phyloP scores from a whole-genome alignment of 1,140 invertebrate genomes.

The Drosophila simulans region DNA sequence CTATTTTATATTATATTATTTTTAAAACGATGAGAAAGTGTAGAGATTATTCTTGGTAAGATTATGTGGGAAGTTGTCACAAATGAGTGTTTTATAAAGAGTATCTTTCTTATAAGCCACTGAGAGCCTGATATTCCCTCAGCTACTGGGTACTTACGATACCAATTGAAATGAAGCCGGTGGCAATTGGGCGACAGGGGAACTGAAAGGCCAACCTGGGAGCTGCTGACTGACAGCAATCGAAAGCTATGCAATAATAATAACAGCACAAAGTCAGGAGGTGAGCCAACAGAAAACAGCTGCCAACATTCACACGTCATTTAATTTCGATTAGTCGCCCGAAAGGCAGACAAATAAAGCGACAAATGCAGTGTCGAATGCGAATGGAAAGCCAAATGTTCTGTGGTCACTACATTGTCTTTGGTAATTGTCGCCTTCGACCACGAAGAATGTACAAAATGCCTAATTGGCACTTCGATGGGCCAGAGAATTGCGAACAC shows the following conservation, averaged over 20 bases:
- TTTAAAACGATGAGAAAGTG: too few relatives aligned
- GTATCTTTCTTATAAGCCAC: too few relatives aligned
- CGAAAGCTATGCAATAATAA: slow-evolving; percentile 67
- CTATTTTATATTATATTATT: too few relatives aligned
- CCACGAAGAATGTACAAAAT: slow-evolving; percentile 66
- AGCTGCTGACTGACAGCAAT: slow-evolving; percentile 36
- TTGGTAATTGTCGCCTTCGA: slow-evolving; percentile 68
- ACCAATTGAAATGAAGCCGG: slow-evolving; percentile 56
- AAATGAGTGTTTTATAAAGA: too few relatives aligned
- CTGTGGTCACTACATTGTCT: slow-evolving; percentile 53
- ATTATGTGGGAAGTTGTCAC: too few relatives aligned
- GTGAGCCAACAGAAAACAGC: slow-evolving; percentile 49
- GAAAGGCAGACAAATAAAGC: slow-evolving; percentile 57
- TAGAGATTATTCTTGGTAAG: too few relatives aligned
- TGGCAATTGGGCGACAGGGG: slow-evolving; percentile 56
- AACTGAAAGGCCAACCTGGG: slow-evolving; percentile 8
- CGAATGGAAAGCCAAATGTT: slow-evolving; percentile 50
- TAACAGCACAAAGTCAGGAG: slow-evolving; percentile 25
- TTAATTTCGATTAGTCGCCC: slow-evolving; percentile 77
- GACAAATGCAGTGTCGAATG: slow-evolving; percentile 44
- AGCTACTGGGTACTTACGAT: slow-evolving; percentile 11
- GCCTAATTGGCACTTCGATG: slow-evolving; percentile 72
- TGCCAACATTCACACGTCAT: slow-evolving; percentile 81
- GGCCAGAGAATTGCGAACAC: slow-evolving; percentile 8
- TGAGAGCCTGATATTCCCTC: neutral